Evolutionary conservation across 1,140 invertebrate species (phyloP).

Genomic region (silkworm (Bombyx mori)): DNA sequence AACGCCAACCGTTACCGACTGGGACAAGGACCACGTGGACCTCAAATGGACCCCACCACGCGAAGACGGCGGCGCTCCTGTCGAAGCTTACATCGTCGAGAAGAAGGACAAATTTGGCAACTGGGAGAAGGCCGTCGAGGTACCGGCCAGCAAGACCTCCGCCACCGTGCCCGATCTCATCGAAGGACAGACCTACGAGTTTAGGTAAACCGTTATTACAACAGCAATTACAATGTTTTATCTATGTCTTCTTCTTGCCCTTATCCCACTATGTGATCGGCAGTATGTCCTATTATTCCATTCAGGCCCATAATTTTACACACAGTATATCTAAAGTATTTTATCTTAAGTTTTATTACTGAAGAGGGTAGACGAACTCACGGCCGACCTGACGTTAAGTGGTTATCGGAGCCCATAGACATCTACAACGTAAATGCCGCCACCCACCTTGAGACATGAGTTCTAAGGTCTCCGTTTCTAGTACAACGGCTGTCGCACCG

Average conservation of each 20-base stretch:
- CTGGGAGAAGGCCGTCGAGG: slow-evolving; percentile 92
- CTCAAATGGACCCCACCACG: slow-evolving; percentile 87
- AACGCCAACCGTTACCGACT: slow-evolving; percentile 92
- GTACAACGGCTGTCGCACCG: no score
- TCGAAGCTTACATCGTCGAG: slow-evolving; percentile 90
- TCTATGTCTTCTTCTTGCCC: not conserved
- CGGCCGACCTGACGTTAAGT: no score
- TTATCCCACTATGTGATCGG: no score
- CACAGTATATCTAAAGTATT: no score
- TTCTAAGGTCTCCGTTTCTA: no score
- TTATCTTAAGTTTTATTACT: no score
- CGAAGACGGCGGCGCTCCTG: slow-evolving; percentile 88
- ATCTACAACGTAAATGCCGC: no score
- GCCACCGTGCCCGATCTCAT: slow-evolving; percentile 91
- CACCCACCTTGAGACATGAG: no score
- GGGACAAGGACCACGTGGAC: slow-evolving; percentile 96
- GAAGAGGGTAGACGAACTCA: no score
- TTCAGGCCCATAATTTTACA: no score
- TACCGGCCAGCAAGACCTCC: slow-evolving; percentile 83
- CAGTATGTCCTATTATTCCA: no score
- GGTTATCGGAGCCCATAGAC: no score
- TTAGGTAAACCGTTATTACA: slow-evolving; percentile 29
- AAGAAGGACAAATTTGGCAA: slow-evolving; percentile 95
- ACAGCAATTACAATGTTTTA: not conserved
- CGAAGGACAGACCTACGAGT: slow-evolving; percentile 82